Evolutionary conservation across 2,888 invertebrate genomes (phyloP).

Genomic region (Eulithis prunata): DNA sequence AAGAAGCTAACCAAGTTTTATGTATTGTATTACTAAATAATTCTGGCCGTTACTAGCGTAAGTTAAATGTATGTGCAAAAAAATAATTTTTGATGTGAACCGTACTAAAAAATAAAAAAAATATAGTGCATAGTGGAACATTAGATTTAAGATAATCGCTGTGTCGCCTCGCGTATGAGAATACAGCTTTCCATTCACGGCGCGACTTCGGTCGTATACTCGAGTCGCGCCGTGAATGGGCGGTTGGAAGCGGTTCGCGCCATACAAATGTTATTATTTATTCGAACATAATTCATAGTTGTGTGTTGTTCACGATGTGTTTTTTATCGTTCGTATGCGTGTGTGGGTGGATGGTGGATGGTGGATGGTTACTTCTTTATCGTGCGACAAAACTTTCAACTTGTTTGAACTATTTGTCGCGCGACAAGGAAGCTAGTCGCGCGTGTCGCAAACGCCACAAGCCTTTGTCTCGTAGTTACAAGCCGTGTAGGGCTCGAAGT

Average conservation of each 20-base stretch:
- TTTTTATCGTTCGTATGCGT: constrained; percentile 47
- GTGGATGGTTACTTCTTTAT: constrained; percentile 28
- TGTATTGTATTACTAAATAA: constrained; percentile 32
- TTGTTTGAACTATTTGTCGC: constrained; percentile 5
- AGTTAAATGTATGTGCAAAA: constrained; percentile 58
- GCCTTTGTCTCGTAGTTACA: constrained; percentile 38
- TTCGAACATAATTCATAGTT: constrained; percentile 52
- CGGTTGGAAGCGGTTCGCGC: constrained; percentile 8
- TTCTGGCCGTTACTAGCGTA: constrained; percentile 57
- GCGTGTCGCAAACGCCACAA: constrained; percentile 26
- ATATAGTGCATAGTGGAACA: constrained; percentile 42
- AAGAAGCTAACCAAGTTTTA: constrained; percentile 23
- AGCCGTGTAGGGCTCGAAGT: constrained; percentile 31
- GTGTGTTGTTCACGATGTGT: constrained; percentile 54
- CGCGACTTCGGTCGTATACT: constrained; percentile 10
- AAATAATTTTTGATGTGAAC: constrained; percentile 64
- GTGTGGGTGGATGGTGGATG: constrained; percentile 37
- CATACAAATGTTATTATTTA: constrained; percentile 42
- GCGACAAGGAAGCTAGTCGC: constrained; percentile 19
- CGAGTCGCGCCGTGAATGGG: neutral
- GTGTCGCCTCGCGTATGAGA: constrained; percentile 37
- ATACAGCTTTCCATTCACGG: constrained; percentile 11
- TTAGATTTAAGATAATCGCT: constrained; percentile 42
- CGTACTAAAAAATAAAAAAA: constrained; percentile 55
- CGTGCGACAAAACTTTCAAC: neutral